Base-by-base conservation (phyloP, 2,797 vertebrate genomes). In the Sebastes nivosus region DNA sequence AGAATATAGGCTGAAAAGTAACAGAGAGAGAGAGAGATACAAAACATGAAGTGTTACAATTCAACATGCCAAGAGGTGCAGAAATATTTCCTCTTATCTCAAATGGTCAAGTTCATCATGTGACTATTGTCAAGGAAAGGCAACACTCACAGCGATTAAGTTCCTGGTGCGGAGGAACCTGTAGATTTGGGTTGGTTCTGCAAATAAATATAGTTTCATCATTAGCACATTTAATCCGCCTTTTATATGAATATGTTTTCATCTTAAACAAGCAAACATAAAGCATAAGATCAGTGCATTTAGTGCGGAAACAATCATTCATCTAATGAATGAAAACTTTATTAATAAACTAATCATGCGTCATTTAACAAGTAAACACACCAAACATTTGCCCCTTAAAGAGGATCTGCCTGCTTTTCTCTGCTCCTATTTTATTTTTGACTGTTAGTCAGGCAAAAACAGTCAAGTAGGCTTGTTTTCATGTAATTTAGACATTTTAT, bases 101-200 rank as follows among this genome's bases (percentile, higher is more conserved):
- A 67, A 38, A 73, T 7, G 25, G 2, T 25, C 13, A 42, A 66
- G 4, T 34, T 30, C 3, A 74, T 3, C 1, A 69, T 46, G 16
- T 27, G 27, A 84, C 16, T 54, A 18, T 16, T 30, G n/a, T 38
- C 3, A 52, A n/a, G 60, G 30, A 5, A 52, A 70, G 13, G 52
- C 9, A 67, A 77, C 20, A 98, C 98, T 96, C 95, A 99, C 98
- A 83, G 98, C 97, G 85, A 99, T 99, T 79, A 99, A 93, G 95
- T 99, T 99, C 92, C 98, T 96, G 71, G 98, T 99, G 91, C 98
- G 97, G 58, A 99, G 97, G 95, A 99, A 99, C 95, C 98, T 96
- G 95, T 99, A 99, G 93, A 99, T 99, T 92, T 99, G 98, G n/a
- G 98, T 99, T 32, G 98, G 98, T 86, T 99, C 98, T 99, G 94